phyloP scores from a whole-genome alignment of 2,797 vertebrate species.

The Perodicticus potto region DNA sequence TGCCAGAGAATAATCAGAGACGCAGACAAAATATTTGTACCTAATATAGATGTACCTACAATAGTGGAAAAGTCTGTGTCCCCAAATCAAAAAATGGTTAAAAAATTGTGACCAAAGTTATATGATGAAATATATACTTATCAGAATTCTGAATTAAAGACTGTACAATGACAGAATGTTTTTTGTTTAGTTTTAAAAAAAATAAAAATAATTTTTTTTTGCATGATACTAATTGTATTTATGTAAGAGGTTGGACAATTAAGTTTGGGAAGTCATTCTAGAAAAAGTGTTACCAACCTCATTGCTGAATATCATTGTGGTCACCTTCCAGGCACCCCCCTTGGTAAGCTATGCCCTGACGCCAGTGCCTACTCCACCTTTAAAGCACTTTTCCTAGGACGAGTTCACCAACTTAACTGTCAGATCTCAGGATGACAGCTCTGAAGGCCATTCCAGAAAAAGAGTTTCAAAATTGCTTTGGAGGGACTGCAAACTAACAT shows the following conservation, averaged over 20 bases:
- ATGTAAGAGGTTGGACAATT: neutral
- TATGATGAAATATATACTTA: neutral
- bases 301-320: too few relatives aligned
- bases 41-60: neutral
- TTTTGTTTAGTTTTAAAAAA: constrained; percentile 40
- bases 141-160: constrained; percentile 23
- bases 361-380: too few relatives aligned
- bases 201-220: neutral
- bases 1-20: neutral
- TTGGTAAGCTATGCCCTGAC: too few relatives aligned
- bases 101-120: neutral
- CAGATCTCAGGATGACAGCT: too few relatives aligned
- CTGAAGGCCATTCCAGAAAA: too few relatives aligned
- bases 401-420: too few relatives aligned
- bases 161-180: neutral
- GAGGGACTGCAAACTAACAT: too few relatives aligned
- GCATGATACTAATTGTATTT: neutral
- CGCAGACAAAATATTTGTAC: neutral
- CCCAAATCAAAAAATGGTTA: constrained; percentile 2
- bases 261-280: too few relatives aligned
- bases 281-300: too few relatives aligned
- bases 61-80: neutral
- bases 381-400: too few relatives aligned
- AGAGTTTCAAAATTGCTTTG: too few relatives aligned
- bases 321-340: too few relatives aligned